A percentile compares a stretch with the other conserved stretches of the same genome.
Conservation (phyloP, 2,888 invertebrate genomes). For the Amitus sp. region DNA sequence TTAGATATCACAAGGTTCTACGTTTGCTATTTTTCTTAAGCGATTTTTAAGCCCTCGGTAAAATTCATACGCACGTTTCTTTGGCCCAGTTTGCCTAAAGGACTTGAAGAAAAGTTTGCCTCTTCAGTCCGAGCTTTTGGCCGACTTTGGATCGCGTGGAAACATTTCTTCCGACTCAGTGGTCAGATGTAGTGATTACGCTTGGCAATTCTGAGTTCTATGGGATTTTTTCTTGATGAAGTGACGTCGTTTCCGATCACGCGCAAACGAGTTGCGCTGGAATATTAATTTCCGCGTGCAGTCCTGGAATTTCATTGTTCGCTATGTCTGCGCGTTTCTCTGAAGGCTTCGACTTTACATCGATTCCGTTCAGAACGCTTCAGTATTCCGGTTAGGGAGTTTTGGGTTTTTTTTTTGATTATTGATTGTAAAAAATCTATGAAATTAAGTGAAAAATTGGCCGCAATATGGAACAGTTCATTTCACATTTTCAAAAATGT, state of each 20-base stretch:
- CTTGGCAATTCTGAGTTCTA: no score
- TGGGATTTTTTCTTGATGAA: no score
- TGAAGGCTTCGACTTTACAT: conserved; percentile 19
- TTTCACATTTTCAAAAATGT: no score
- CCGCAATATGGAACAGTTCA: no score
- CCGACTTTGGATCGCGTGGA: background rate
- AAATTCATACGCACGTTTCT: conserved; percentile 28
- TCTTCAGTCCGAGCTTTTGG: background rate
- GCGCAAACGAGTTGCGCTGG: background rate
- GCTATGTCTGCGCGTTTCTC: conserved; percentile 6
- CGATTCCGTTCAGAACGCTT: conserved; percentile 14
- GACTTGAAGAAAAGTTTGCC: conserved; percentile 21
- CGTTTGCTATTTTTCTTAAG: conserved; percentile 30
- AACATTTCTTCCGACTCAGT: background rate
- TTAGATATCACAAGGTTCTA: no score
- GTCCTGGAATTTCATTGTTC: conserved; percentile 36
- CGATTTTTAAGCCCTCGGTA: no score
- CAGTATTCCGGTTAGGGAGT: no score
- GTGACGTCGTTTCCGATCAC: background rate
- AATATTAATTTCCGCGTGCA: conserved; percentile 39
- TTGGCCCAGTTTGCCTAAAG: conserved; percentile 35
- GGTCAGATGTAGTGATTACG: background rate
- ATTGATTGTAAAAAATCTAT: no score
- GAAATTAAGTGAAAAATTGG: no score
- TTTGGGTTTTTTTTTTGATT: background rate